Base-by-base conservation (phyloP, 2,113 vertebrate species). In the Perca schrenkii region DNA sequence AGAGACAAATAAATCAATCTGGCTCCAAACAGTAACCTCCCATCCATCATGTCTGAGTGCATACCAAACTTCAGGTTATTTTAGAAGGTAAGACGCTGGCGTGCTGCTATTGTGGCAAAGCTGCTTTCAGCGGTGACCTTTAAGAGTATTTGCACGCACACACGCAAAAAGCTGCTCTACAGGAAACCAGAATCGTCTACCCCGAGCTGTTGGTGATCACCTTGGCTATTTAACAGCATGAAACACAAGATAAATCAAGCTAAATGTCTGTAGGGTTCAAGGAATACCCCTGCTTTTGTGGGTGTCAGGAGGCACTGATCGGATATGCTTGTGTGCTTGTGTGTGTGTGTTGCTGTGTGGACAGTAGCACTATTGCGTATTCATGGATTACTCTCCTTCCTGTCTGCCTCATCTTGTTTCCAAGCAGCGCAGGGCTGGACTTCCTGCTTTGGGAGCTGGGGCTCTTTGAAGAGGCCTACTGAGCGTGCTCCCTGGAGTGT, bases 381-480 rank as follows among this genome's bases (percentile, higher is more conserved):
- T 95, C 94, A 68, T 90, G 90, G 93, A 95, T 94, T 91, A 94
- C 94, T 90, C 94, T 96, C 95, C 95, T 93, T 94, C 94, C 91
- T 94, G 93, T 89, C 92, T 83, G 88, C 84, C 67, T 86, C 80
- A 70, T 88, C 90, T 86, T 81, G 89, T 92, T 91, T 90, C 93
- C 89, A 92, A 91, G 90, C 90, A 92, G 90, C 86, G 31, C 80
- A 75, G 91, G 94, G 90, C 86, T 90, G 89, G 89, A 94, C 93
- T 95, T 96, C 95, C 95, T 95, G 94, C 92, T 88, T 61, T 58
- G 87, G 85, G 90, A 91, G 87, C 79, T 56, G 61, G 69, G 79
- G 54, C 63, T 67, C 95, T 95, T 96, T 96, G 94, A 95, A 95
- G 93, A 89, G 70, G 56, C 86, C 84, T 74, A 75, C 88, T 74